Conservation (phyloP, 2,888 invertebrate genomes). For the Parnassius smintheus region DNA sequence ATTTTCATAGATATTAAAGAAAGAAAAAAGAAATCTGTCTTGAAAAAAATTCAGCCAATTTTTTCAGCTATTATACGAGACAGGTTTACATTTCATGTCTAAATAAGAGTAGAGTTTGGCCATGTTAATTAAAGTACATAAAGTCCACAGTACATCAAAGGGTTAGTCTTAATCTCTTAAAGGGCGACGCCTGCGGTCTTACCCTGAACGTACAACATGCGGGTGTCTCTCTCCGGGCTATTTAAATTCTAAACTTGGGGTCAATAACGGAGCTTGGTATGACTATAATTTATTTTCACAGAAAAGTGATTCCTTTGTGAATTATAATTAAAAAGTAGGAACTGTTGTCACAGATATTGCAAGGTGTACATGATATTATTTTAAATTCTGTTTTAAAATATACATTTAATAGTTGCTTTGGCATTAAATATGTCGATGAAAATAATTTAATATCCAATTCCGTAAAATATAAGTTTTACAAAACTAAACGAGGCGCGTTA, state of each 20-base stretch:
- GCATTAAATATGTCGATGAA: no score
- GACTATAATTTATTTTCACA: conserved; percentile 21
- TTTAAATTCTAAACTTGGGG: conserved; percentile 35
- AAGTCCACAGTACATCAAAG: conserved; percentile 42
- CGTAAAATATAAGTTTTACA: no score
- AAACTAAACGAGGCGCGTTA: no score
- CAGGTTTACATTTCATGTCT: conserved; percentile 5
- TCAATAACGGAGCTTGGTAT: conserved; percentile 18
- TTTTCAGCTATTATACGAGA: neutral
- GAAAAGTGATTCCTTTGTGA: conserved; percentile 18
- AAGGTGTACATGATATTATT: no score
- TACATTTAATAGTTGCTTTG: no score
- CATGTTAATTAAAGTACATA: conserved; percentile 36
- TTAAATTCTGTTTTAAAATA: no score
- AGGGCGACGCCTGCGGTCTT: conserved; percentile 43
- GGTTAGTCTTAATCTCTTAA: conserved; percentile 44
- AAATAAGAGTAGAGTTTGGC: conserved; percentile 17
- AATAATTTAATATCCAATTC: no score
- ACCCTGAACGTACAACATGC: conserved; percentile 38
- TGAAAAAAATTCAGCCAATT: neutral
- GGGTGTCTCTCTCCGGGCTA: conserved; percentile 40
- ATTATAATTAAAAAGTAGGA: conserved; percentile 11
- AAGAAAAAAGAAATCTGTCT: no score
- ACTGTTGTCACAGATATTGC: no score
- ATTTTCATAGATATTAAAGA: no score